Conservation (phyloP, 2,113 vertebrate genomes). For the Tyto alba region DNA sequence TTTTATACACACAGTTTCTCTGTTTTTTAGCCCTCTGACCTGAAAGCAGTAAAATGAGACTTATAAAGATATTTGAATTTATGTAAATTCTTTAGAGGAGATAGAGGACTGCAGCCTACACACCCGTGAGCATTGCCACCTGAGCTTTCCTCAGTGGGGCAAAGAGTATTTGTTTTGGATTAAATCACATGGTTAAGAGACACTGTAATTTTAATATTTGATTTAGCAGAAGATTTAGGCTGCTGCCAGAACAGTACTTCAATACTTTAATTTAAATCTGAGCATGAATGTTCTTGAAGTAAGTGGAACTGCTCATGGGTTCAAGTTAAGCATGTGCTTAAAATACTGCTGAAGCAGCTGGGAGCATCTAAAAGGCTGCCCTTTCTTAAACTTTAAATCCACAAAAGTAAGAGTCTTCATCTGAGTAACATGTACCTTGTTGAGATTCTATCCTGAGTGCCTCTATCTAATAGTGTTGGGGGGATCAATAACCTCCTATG, state of each 20-base stretch:
- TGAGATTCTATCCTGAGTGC: background rate
- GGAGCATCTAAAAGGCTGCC: background rate
- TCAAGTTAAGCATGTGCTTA: background rate
- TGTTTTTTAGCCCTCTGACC: background rate
- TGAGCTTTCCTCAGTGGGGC: background rate
- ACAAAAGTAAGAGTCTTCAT: background rate
- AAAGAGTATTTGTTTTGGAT: background rate
- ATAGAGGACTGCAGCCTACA: background rate
- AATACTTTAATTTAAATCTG: background rate
- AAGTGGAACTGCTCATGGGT: background rate
- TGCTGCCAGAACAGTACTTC: background rate
- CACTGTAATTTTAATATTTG: background rate
- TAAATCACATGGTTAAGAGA: background rate
- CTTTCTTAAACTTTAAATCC: background rate
- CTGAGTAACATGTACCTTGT: background rate
- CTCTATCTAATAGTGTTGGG: background rate
- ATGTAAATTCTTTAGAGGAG: background rate
- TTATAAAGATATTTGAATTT: background rate
- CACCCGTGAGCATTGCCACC: background rate
- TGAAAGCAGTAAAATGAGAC: background rate
- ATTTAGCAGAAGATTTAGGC: background rate
- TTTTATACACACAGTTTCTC: background rate
- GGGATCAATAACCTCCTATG: background rate
- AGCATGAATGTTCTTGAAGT: background rate
- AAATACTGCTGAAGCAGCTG: background rate